Base-by-base conservation (phyloP, 2,797 vertebrate species). In the Acridotheres tristis region DNA sequence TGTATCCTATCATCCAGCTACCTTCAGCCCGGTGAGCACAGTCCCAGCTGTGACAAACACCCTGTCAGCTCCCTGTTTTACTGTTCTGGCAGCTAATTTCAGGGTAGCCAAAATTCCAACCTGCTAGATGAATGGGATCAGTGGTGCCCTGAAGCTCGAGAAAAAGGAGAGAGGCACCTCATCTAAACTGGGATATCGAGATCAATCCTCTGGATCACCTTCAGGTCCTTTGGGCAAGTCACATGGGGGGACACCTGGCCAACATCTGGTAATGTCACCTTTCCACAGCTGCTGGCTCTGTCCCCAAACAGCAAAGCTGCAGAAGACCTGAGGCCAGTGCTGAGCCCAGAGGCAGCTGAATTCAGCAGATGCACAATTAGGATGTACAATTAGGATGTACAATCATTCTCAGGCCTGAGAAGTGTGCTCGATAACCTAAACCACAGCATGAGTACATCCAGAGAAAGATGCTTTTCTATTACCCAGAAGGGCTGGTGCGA, bases 1-100 rank as follows among this genome's bases (percentile, higher is more conserved):
- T 85, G 95, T 86, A 92, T 94, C 94, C 74, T 92, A 90, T 82
- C 95, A 88, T 40, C 83, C 77, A 76, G 93, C 93, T 95, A 96
- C 96, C 93, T 95, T 92, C 76, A 74, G 63, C 77, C 82, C 42
- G 47, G 32, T 0, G 53, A 87, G 88, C 89, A 94, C 88, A 74
- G 74, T 81, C 89, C 79, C 85, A 91, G 83, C 71, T 40, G 34
- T 93, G 93, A 94, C 91, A 90, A 96, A 91, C 88, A 74, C 59
- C 57, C 89, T 82, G 85, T 88, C 94, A 93, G 27, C 63, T 85
- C 75, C 42, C 69, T 53, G 16, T 5, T 88, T 85, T 57, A 68
- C 73, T 82, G 32, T 5, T 12, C 63, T 86, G 88, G 63, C 67
- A 85, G 74, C 59, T 81, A 22, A 86, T 69, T 90, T 66, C 74